Conservation (phyloP, 2,888 invertebrate genomes). For the Acronicta psi region DNA sequence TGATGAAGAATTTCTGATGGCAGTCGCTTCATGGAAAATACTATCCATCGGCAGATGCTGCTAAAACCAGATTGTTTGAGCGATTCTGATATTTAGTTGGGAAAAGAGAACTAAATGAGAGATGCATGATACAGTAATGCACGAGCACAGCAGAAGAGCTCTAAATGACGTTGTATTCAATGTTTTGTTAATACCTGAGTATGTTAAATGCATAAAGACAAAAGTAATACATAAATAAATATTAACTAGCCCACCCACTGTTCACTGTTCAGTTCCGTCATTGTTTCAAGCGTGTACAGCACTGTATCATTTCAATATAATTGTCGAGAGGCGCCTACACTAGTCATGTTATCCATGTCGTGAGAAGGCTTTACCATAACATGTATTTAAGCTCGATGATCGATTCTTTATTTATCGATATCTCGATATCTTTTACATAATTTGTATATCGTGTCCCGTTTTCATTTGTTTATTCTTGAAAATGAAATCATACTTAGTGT, state of each 20-base stretch:
- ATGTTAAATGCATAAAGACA: constrained; percentile 67
- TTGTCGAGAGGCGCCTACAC: constrained; percentile 79
- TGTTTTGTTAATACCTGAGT: constrained; percentile 41
- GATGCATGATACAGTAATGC: no score
- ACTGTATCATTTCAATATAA: constrained; percentile 81
- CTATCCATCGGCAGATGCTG: no score
- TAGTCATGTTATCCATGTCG: constrained; percentile 32
- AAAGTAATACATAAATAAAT: constrained; percentile 74
- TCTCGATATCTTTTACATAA: not conserved
- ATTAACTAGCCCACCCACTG: constrained; percentile 78
- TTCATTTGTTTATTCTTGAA: not conserved
- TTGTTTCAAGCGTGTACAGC: constrained; percentile 75
- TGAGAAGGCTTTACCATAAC: constrained; percentile 28
- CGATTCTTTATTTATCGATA: constrained; percentile 32
- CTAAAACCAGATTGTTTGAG: no score
- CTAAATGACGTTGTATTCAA: not conserved
- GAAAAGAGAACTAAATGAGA: no score
- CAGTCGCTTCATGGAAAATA: no score
- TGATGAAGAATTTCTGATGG: no score
- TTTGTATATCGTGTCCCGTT: not conserved
- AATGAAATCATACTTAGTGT: constrained; percentile 29
- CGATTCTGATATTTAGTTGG: no score
- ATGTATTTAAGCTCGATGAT: constrained; percentile 39
- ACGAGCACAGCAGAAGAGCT: no score
- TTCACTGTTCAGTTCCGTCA: constrained; percentile 77